phyloP scores from a whole-genome alignment of 1,140 invertebrate genomes.

The Panagrolaimus sp. region DNA sequence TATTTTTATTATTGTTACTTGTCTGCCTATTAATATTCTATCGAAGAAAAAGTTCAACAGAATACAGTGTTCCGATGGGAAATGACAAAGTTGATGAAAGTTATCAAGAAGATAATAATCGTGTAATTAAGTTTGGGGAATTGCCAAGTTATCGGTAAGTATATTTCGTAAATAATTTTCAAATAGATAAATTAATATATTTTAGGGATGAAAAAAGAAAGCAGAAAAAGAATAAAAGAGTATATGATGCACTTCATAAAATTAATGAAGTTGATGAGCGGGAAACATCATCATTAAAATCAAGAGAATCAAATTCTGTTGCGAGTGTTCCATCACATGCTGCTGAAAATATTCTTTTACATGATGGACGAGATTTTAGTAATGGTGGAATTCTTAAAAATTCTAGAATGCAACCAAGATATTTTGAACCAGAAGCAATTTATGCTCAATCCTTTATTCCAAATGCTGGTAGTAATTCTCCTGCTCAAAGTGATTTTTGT shows the following conservation, averaged over 20 bases:
- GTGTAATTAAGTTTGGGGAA: slow-evolving; percentile 56
- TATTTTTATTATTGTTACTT: slow-evolving; percentile 49
- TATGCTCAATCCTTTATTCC: neutral
- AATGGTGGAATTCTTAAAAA: slow-evolving; percentile 12
- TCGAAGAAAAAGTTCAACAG: slow-evolving; percentile 20
- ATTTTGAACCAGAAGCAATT: slow-evolving; percentile 7
- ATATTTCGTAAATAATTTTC: slow-evolving; percentile 15
- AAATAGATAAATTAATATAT: neutral
- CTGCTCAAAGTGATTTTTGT: slow-evolving; percentile 11
- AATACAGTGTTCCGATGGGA: slow-evolving; percentile 4
- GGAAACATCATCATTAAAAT: slow-evolving; percentile 52
- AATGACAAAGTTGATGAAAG: slow-evolving; percentile 39
- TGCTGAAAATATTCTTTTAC: neutral
- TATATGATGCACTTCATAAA: slow-evolving; percentile 56
- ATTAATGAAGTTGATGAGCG: slow-evolving; percentile 57
- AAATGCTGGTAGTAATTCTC: neutral
- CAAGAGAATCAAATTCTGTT: slow-evolving; percentile 44
- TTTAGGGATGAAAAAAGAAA: slow-evolving; percentile 57
- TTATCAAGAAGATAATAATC: slow-evolving; percentile 35
- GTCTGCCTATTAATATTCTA: slow-evolving; percentile 55
- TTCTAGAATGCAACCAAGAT: neutral
- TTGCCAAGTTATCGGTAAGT: slow-evolving; percentile 51
- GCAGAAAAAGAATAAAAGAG: slow-evolving; percentile 55
- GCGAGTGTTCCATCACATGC: slow-evolving; percentile 1
- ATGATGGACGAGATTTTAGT: neutral